A percentile compares a stretch with the other conserved stretches of the same genome.
Evolutionary conservation across 2,888 invertebrate genomes (phyloP).

Genomic region (Galerucella calmariensis): DNA sequence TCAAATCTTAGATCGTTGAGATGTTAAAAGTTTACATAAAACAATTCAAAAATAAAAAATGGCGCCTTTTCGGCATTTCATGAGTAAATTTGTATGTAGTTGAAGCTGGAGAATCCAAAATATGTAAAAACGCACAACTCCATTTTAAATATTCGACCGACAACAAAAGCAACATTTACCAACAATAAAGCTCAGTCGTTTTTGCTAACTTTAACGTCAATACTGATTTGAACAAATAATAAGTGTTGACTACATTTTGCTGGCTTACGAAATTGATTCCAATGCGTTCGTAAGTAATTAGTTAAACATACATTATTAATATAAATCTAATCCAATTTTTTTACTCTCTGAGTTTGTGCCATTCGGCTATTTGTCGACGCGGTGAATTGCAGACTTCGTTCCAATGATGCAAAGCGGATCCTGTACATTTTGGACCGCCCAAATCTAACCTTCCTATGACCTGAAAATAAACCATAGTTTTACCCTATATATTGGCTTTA

Average conservation of each 20-base stretch:
- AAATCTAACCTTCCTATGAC: constrained; percentile 96
- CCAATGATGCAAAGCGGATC: constrained; percentile 94
- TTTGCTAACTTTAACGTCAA: too few species aligned
- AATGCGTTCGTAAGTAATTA: constrained; percentile 26
- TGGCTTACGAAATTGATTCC: constrained; percentile 29
- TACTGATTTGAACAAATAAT: background rate
- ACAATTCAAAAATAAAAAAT: too few species aligned
- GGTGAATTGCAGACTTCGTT: constrained; percentile 97
- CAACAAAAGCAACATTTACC: too few species aligned
- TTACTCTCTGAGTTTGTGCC: constrained; percentile 97
- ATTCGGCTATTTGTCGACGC: constrained; percentile 97
- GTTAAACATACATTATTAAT: constrained; percentile 36
- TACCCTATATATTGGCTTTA: background rate
- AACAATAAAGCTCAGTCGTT: too few species aligned
- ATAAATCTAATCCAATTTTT: constrained; percentile 22
- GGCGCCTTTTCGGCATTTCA: too few species aligned
- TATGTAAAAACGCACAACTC: too few species aligned
- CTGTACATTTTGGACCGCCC: constrained; percentile 83
- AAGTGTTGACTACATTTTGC: background rate
- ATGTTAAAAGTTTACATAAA: too few species aligned
- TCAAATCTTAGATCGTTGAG: too few species aligned
- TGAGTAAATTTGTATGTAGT: too few species aligned
- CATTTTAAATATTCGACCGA: too few species aligned
- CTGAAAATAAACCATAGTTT: constrained; percentile 63
- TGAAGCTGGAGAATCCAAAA: too few species aligned